Percentiles rank a stretch among this genome's conserved stretches.
phyloP scores from a whole-genome alignment of 2,797 vertebrate species.

The Phrynocephalus forsythii region DNA sequence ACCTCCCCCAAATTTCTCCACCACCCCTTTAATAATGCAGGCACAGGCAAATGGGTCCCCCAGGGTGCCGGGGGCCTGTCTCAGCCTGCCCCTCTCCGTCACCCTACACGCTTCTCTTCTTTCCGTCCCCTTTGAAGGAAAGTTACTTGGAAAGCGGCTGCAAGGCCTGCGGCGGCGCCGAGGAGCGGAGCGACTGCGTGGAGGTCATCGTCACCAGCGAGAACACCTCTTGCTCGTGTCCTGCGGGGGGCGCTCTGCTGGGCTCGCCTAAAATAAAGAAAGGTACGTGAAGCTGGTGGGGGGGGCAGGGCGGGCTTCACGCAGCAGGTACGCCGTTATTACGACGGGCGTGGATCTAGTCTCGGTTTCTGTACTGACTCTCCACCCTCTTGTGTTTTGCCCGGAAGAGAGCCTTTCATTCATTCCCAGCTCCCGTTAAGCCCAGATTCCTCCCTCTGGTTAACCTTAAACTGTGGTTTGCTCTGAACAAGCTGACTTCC shows the following conservation, averaged over 20 bases:
- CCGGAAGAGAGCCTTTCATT: neutral
- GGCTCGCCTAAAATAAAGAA: conserved; percentile 88
- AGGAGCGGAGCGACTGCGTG: conserved; percentile 81
- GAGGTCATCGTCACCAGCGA: conserved; percentile 84
- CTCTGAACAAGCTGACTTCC: neutral
- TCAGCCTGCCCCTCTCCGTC: neutral
- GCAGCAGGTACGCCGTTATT: too few species aligned
- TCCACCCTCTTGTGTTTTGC: too few species aligned
- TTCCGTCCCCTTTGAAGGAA: conserved; percentile 77
- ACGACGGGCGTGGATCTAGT: too few species aligned
- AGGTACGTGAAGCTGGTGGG: conserved; percentile 74
- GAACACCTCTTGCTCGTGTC: conserved; percentile 87
- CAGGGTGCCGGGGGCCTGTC: accelerated
- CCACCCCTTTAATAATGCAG: too few species aligned
- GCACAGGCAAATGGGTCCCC: too few species aligned
- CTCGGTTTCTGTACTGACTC: too few species aligned
- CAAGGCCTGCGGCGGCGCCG: conserved; percentile 85
- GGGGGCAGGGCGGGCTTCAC: too few species aligned
- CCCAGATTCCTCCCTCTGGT: neutral
- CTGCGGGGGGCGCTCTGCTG: conserved; percentile 82
- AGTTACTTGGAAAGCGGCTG: conserved; percentile 85
- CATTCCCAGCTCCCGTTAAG: neutral
- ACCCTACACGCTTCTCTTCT: conserved; percentile 3
- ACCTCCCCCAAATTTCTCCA: too few species aligned
- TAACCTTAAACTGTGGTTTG: neutral